Evolutionary conservation across 2,797 vertebrate genomes (phyloP).

Genomic region (Crypturellus tataupa): DNA sequence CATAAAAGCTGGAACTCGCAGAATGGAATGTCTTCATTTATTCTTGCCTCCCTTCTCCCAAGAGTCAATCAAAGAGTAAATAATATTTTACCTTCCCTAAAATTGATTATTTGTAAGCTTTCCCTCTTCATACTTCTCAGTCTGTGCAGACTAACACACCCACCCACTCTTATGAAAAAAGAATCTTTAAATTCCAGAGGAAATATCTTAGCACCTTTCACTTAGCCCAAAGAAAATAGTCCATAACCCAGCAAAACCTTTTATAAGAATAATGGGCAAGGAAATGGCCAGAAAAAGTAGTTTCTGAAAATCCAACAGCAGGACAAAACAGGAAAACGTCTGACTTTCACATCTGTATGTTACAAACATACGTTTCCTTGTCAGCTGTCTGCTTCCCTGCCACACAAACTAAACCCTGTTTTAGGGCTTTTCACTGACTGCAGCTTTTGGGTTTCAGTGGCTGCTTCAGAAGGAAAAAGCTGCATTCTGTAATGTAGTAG

Average conservation of each 20-base stretch:
- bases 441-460: background rate
- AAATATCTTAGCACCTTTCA: conserved; percentile 70
- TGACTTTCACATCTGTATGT: conserved; percentile 75
- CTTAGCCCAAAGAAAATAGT: conserved; percentile 77
- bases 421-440: conserved; percentile 1
- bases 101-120: conserved; percentile 52
- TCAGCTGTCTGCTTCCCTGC: conserved; percentile 29
- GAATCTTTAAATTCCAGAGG: conserved; percentile 66
- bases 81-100: conserved; percentile 12
- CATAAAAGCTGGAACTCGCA: conserved; percentile 25
- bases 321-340: conserved; percentile 76
- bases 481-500: background rate
- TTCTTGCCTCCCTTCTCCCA: conserved; percentile 23
- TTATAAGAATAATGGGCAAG: conserved; percentile 77
- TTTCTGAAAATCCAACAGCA: conserved; percentile 75
- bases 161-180: conserved; percentile 26
- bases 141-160: conserved; percentile 46
- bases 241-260: conserved; percentile 75
- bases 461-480: background rate
- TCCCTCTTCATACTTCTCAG: conserved; percentile 49
- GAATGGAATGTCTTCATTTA: conserved; percentile 20
- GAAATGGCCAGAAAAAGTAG: conserved; percentile 76
- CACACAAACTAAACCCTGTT: conserved; percentile 54
- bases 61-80: conserved; percentile 50
- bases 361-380: conserved; percentile 69